A percentile compares a stretch with the other conserved stretches of the same genome.
phyloP scores from a whole-genome alignment of 2,888 invertebrate species.

The Polydrusus tereticollis region DNA sequence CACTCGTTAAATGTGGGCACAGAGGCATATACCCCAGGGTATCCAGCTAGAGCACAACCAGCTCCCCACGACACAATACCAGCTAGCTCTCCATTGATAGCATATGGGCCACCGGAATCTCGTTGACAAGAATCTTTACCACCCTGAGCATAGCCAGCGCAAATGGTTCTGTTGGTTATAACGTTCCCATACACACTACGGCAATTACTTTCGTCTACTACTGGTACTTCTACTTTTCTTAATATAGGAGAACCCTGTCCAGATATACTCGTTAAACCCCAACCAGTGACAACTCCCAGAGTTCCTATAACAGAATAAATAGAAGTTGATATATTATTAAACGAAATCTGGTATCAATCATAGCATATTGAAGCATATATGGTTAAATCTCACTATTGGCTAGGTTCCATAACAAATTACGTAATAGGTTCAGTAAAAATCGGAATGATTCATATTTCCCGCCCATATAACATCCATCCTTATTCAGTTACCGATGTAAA shows the following conservation, averaged over 20 bases:
- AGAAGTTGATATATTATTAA: too few species aligned
- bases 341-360: too few species aligned
- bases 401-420: too few species aligned
- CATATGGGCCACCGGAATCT: slow-evolving; percentile 8
- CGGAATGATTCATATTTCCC: too few species aligned
- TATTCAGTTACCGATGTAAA: too few species aligned
- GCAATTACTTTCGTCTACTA: not conserved
- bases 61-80: slow-evolving; percentile 13
- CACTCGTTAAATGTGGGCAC: not conserved
- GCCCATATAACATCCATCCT: too few species aligned
- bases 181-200: not conserved
- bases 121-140: slow-evolving; percentile 5
- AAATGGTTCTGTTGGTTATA: not conserved
- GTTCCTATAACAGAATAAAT: not conserved
- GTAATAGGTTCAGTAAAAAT: too few species aligned
- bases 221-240: not conserved
- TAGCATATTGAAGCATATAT: too few species aligned
- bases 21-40: slow-evolving; percentile 8
- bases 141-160: not conserved
- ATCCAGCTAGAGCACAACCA: slow-evolving; percentile 3
- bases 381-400: too few species aligned
- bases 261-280: not conserved
- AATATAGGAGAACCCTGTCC: not conserved
- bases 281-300: not conserved
- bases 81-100: not conserved